Evolutionary conservation across 2,888 invertebrate genomes (phyloP).

Genomic region (Phalera bucephala): DNA sequence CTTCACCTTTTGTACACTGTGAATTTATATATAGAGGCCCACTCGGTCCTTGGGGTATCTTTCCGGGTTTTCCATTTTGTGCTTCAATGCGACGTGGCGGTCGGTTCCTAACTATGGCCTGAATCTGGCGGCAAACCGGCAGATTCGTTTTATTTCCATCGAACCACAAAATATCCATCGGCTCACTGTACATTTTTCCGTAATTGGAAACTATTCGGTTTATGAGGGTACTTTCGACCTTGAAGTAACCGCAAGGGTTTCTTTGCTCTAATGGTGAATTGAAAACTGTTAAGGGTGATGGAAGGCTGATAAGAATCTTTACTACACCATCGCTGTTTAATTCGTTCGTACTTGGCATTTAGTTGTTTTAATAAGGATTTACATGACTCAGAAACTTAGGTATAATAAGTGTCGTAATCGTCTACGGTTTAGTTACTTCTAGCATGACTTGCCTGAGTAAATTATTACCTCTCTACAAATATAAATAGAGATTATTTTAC

Average conservation of each 20-base stretch:
- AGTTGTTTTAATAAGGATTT: too few relatives aligned
- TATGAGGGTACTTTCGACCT: constrained; percentile 26
- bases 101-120: constrained; percentile 48
- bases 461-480: too few relatives aligned
- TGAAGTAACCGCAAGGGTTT: constrained; percentile 18
- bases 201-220: constrained; percentile 41
- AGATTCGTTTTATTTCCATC: constrained; percentile 61
- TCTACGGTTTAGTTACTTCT: too few relatives aligned
- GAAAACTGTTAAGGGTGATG: constrained; percentile 11
- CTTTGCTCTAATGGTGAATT: constrained; percentile 9
- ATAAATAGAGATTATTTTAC: too few relatives aligned
- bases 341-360: too few relatives aligned
- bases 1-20: constrained; percentile 69
- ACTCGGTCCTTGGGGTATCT: constrained; percentile 72
- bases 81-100: constrained; percentile 64
- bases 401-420: too few relatives aligned
- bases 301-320: too few relatives aligned
- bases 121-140: constrained; percentile 61
- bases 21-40: constrained; percentile 77
- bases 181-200: constrained; percentile 39
- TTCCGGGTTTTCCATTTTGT: constrained; percentile 75
- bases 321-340: too few relatives aligned
- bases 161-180: constrained; percentile 48
- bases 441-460: too few relatives aligned
- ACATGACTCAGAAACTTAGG: too few relatives aligned